Conservation (phyloP, 1,140 invertebrate genomes). For the Heliconius hewitsoni region DNA sequence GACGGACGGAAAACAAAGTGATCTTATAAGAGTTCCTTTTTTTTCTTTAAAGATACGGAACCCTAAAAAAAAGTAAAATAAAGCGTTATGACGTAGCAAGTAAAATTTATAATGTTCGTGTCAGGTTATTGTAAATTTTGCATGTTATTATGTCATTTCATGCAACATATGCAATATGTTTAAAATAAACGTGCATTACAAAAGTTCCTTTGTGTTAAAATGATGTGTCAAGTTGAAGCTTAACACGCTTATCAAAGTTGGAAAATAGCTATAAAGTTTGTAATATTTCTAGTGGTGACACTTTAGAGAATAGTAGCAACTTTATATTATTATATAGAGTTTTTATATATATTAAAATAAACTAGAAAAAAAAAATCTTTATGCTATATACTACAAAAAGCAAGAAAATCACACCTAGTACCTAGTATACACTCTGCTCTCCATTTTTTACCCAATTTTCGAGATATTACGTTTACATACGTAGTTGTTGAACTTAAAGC, state of each 20-base stretch:
- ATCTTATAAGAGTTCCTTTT: too few relatives aligned
- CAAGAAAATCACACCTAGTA: too few relatives aligned
- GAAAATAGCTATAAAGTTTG: background rate
- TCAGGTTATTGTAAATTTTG: background rate
- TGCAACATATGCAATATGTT: background rate
- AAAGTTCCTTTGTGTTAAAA: constrained; percentile 10
- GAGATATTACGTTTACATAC: too few relatives aligned
- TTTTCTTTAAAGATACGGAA: too few relatives aligned
- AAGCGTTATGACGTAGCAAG: background rate
- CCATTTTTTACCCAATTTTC: too few relatives aligned
- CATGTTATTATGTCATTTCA: background rate
- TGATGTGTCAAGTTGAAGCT: background rate
- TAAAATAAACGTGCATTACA: background rate
- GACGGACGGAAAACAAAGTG: too few relatives aligned
- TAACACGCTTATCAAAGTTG: constrained; percentile 2
- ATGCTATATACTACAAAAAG: too few relatives aligned
- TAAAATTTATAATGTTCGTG: background rate
- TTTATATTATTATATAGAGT: background rate
- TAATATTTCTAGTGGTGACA: background rate
- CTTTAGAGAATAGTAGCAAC: background rate
- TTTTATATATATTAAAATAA: background rate
- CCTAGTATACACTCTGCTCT: too few relatives aligned
- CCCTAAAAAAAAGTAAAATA: too few relatives aligned
- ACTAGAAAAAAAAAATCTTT: too few relatives aligned
- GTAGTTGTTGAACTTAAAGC: too few relatives aligned